Conservation (phyloP, 1,140 invertebrate species). For the Eriocheir sinensis region DNA sequence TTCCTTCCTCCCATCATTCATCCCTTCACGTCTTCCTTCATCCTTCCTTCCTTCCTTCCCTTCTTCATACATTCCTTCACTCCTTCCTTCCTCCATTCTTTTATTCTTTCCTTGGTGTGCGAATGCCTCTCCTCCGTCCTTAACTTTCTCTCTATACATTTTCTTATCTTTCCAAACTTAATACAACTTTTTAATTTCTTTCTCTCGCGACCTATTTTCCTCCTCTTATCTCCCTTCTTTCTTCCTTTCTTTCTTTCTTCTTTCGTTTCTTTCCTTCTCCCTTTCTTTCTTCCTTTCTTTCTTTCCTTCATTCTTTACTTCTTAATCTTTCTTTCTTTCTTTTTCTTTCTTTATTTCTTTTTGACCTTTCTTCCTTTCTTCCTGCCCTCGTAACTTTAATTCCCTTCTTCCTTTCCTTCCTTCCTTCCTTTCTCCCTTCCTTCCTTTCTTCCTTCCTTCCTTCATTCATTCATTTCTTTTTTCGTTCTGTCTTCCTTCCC, state of each 20-base stretch:
- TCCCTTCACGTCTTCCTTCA: too few relatives aligned
- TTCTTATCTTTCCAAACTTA: too few relatives aligned
- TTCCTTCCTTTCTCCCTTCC: not conserved
- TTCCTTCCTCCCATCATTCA: too few relatives aligned
- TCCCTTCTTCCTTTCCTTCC: not conserved
- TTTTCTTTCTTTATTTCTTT: not conserved
- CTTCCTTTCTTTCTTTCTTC: not conserved
- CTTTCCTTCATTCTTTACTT: not conserved
- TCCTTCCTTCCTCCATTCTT: too few relatives aligned
- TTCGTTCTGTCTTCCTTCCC: too few relatives aligned
- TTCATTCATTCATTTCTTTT: too few relatives aligned
- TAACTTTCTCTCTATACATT: too few relatives aligned
- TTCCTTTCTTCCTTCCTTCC: not conserved
- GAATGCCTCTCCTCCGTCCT: too few relatives aligned
- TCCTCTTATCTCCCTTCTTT: not conserved
- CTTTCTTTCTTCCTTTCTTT: not conserved
- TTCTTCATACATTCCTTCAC: too few relatives aligned
- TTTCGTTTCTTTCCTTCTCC: not conserved
- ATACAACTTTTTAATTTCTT: not conserved
- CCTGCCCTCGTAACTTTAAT: not conserved
- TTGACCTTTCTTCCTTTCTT: not conserved
- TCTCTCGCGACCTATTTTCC: not conserved
- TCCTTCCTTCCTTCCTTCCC: too few relatives aligned
- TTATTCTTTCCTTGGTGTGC: too few relatives aligned
- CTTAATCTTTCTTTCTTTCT: not conserved